These are phyloP conservation scores for Enteromius anoplus DNA, from an alignment of 2,797 vertebrate genomes.

Conservation along the genomic window DNA sequence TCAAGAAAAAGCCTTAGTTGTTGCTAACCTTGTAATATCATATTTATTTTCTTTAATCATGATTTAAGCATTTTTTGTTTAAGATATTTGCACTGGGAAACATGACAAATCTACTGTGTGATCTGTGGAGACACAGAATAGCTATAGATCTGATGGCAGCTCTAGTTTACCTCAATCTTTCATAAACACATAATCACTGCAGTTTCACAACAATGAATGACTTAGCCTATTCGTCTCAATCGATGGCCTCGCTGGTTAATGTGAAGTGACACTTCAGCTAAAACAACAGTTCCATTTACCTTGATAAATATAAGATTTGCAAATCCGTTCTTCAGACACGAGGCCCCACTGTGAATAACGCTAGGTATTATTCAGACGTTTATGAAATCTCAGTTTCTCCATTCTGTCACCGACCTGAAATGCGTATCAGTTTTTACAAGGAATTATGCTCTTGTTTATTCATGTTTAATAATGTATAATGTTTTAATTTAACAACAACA, in stretches of 20 bases:
- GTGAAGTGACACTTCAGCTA: constrained; percentile 14
- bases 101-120: not conserved
- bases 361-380: not conserved
- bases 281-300: constrained; percentile 8
- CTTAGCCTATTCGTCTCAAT: constrained; percentile 2
- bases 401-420: not conserved
- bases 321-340: not conserved
- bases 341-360: not conserved
- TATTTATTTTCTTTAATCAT: not conserved
- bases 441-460: not conserved
- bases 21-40: too few species aligned
- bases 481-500: not conserved
- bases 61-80: not conserved
- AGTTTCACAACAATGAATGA: not conserved
- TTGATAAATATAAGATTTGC: constrained; percentile 9
- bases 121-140: not conserved
- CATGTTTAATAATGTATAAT: constrained; percentile 15
- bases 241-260: not conserved
- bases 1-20: not conserved
- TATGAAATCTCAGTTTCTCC: not conserved
- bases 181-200: not conserved
- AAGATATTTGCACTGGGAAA: not conserved
- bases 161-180: not conserved
- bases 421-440: not conserved
- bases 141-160: not conserved